Conservation (phyloP, 1,140 invertebrate species). For the Platorchestia sp. region DNA sequence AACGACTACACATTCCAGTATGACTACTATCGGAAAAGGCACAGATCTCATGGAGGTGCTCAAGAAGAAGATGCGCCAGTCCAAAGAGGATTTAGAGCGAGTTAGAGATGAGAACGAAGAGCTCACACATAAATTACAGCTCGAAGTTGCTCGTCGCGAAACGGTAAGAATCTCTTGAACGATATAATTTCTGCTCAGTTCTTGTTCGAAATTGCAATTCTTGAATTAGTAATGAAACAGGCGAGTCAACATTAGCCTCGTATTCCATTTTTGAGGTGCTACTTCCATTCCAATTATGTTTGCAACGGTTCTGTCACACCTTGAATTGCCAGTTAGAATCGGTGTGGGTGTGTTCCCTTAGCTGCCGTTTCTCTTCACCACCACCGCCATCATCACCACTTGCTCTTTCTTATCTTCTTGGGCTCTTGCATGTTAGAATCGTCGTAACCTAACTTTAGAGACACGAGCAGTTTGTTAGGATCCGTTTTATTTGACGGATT, state of each 20-base stretch:
- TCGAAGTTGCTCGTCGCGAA: constrained; percentile 66
- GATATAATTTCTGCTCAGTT: not conserved
- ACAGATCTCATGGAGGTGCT: constrained; percentile 67
- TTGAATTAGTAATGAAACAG: not conserved
- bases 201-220: not conserved
- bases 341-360: constrained; percentile 58
- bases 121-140: constrained; percentile 63
- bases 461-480: not conserved
- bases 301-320: not conserved
- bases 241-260: too few relatives aligned
- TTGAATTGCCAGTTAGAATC: not conserved
- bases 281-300: not conserved
- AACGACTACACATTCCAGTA: constrained; percentile 55
- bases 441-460: not conserved
- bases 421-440: not conserved
- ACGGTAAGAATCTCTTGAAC: constrained; percentile 59
- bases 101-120: constrained; percentile 67
- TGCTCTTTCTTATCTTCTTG: not conserved
- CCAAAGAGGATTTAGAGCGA: constrained; percentile 67
- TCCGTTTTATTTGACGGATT: not conserved
- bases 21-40: constrained; percentile 67
- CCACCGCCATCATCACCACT: constrained; percentile 33
- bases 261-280: not conserved
- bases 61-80: constrained; percentile 68
- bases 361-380: not conserved